phyloP scores from a whole-genome alignment of 2,113 vertebrate genomes.

The Mesocricetus auratus region DNA sequence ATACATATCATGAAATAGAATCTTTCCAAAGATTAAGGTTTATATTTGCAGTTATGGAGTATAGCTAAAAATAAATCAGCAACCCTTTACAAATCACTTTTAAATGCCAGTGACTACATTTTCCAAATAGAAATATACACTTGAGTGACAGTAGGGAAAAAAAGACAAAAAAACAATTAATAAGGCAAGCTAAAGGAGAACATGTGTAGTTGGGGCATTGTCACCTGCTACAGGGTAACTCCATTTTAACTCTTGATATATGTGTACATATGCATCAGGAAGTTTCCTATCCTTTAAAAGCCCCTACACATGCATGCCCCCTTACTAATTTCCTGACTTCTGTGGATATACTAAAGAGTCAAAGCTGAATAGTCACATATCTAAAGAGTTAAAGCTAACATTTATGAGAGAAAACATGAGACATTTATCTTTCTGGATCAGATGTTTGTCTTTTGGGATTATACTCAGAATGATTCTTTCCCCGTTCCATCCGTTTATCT shows the following conservation, averaged over 20 bases:
- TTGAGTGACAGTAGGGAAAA: not conserved
- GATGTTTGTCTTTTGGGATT: not conserved
- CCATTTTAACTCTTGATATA: not conserved
- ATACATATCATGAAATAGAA: too few species aligned
- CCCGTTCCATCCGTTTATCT: not conserved
- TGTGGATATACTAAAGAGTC: not conserved
- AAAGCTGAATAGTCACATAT: not conserved
- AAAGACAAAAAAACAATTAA: not conserved
- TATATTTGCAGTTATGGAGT: conserved; percentile 1
- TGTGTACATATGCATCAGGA: not conserved
- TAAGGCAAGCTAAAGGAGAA: not conserved
- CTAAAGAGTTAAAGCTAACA: not conserved
- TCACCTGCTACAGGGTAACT: not conserved
- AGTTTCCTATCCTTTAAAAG: not conserved
- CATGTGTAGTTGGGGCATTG: not conserved
- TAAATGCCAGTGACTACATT: conserved; percentile 17
- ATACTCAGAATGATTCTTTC: not conserved
- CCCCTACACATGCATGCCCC: not conserved
- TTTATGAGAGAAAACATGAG: not conserved
- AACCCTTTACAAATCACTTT: conserved; percentile 31
- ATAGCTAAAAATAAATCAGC: conserved; percentile 31
- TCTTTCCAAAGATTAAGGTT: not conserved
- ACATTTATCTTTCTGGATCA: not conserved
- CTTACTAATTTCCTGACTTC: not conserved
- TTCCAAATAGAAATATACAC: conserved; percentile 20